Evolutionary conservation across 2,797 vertebrate species (phyloP).

Genomic region (Cottoperca gobio): DNA sequence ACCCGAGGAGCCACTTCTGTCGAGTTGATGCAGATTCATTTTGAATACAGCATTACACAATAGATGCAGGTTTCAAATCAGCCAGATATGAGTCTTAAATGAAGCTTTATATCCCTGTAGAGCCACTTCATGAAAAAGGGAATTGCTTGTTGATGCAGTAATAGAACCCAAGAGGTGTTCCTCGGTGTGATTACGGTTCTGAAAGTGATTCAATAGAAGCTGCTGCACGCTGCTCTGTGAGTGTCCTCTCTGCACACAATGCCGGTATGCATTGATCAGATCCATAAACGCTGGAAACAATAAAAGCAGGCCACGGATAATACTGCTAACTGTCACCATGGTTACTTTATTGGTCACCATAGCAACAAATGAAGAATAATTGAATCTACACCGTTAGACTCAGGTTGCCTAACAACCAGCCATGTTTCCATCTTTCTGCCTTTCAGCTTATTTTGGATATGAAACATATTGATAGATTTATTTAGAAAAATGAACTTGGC

Average conservation of each 20-base stretch:
- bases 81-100: constrained; percentile 14
- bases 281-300: not conserved
- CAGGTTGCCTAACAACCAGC: not conserved
- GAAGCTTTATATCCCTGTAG: not conserved
- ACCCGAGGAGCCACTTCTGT: constrained; percentile 29
- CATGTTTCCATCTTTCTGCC: not conserved
- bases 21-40: constrained; percentile 14
- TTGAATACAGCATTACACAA: not conserved
- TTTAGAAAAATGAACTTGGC: too few relatives aligned
- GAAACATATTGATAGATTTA: too few relatives aligned
- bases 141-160: constrained; percentile 34
- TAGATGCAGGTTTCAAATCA: constrained; percentile 9
- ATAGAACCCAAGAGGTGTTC: not conserved
- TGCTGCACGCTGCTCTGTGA: constrained; percentile 12
- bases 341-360: not conserved
- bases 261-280: not conserved
- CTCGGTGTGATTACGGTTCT: constrained; percentile 11
- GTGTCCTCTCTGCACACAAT: not conserved
- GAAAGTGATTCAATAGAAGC: constrained; percentile 15
- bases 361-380: not conserved
- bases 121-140: constrained; percentile 6
- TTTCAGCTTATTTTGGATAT: too few relatives aligned
- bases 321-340: not conserved
- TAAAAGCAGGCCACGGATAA: not conserved
- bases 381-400: not conserved